Conservation (phyloP, 2,113 vertebrate species). For the Anser brachyrhynchus region DNA sequence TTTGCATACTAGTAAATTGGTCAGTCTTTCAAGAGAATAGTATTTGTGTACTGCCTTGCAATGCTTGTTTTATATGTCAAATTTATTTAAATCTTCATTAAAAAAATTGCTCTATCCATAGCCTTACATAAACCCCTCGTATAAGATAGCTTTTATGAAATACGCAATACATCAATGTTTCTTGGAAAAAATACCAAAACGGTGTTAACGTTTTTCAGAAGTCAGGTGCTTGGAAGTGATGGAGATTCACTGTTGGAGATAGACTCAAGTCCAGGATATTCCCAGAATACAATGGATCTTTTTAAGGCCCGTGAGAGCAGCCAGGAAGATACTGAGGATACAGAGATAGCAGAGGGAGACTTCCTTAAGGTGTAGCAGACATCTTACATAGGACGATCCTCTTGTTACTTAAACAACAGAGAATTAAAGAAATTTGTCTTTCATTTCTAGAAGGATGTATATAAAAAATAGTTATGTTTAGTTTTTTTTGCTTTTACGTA, state of each 20-base stretch:
- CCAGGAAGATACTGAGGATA: conserved; percentile 73
- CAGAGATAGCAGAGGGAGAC: conserved; percentile 75
- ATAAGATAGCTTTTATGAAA: neutral
- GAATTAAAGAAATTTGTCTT: neutral
- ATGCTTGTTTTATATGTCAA: neutral
- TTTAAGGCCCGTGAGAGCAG: conserved; percentile 76
- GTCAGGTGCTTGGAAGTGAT: conserved; percentile 80
- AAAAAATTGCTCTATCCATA: neutral
- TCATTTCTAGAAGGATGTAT: neutral
- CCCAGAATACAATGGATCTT: conserved; percentile 71
- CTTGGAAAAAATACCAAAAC: conserved; percentile 53
- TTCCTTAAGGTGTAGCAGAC: conserved; percentile 67
- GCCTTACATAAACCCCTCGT: neutral
- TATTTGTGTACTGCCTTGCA: neutral
- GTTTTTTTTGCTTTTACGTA: neutral
- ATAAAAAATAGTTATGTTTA: neutral
- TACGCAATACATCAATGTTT: neutral
- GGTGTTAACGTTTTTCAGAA: conserved; percentile 76
- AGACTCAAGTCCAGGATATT: conserved; percentile 80
- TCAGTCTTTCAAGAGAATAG: neutral
- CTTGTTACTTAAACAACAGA: conserved; percentile 10
- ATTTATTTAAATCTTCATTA: neutral
- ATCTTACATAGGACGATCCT: conserved; percentile 35
- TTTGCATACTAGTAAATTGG: neutral
- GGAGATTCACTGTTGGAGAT: conserved; percentile 79